Evolutionary conservation across 2,797 vertebrate genomes (phyloP), one percentile per base, ranked within the genome.

Genomic region (Synanceia verrucosa): DNA sequence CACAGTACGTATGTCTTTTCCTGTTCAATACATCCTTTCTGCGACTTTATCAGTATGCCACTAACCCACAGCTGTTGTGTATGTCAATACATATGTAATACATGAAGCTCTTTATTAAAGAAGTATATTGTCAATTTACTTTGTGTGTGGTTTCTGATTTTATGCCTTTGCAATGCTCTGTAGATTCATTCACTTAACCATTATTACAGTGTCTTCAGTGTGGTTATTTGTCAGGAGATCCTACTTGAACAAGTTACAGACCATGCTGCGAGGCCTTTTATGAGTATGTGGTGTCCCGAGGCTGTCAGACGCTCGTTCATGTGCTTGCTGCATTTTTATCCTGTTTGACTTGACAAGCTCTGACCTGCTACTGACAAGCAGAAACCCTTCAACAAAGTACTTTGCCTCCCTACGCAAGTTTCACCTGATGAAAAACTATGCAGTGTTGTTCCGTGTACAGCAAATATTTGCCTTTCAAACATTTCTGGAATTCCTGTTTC

Each of bases 271-370:
- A 4, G 43, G 6, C 2, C 53, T 68, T 78, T 52, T 26, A 41
- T 52, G 39, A 39, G 37, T n/a, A 44, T 7, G 1, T 23, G 1
- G 2, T 37, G 59, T 47, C 87, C 68, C 23, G 2, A 36, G 70
- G 79, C 80, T 44, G 31, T 71, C 34, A 55, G 59, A 39, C 29
- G 21, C 58, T 56, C 28, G 53, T 47, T 34, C 23, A 77, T 76
- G 80, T 57, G 66, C 65, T 69, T 47, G 29, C 51, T 74, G 79
- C 86, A 89, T 91, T 83, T 87, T 87, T 83, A 34, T 43, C 43
- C 57, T 63, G 52, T 60, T 80, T 57, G 43, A 53, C 76, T 60
- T 41, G 71, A 86, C 90, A 89, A 78, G 92, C 64, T 85, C 46
- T 57, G 70, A 87, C 91, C 53, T 88, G 91, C 73, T 60, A 28